These are phyloP conservation scores for Gobionotothen gibberifrons DNA, from an alignment of 2,797 vertebrate genomes.

Conservation along the genomic window DNA sequence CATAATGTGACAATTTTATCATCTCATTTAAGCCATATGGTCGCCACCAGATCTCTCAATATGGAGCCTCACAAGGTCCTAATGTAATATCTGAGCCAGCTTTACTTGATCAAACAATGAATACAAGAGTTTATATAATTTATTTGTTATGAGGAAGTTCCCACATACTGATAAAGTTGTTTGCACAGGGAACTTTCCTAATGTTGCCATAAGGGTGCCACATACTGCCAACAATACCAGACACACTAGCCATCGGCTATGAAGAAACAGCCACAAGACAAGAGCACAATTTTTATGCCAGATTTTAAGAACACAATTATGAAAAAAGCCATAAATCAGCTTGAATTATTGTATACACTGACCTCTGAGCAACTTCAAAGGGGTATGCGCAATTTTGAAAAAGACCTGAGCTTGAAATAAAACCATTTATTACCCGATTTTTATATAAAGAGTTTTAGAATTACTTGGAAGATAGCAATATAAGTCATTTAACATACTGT, in stretches of 20 bases:
- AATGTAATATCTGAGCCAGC: conserved; percentile 37
- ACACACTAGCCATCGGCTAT: conserved; percentile 35
- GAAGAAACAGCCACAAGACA: conserved; percentile 36
- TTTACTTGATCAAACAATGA: conserved; percentile 27
- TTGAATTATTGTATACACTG: conserved; percentile 42
- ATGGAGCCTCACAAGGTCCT: conserved; percentile 11
- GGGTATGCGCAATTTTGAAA: conserved; percentile 36
- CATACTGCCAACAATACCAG: conserved; percentile 57
- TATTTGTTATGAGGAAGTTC: conserved; percentile 39
- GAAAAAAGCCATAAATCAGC: conserved; percentile 58
- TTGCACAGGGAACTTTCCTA: conserved; percentile 65
- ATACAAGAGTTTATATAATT: conserved; percentile 18
- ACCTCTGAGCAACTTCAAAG: conserved; percentile 25
- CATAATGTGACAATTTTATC: conserved; percentile 23
- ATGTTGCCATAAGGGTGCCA: conserved; percentile 53
- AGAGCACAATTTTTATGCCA: conserved; percentile 70
- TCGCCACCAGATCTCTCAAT: neutral
- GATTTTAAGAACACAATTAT: conserved; percentile 21
- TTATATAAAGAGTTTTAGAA: conserved; percentile 36
- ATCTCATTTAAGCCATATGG: conserved; percentile 24
- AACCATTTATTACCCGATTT: conserved; percentile 41
- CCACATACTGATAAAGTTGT: conserved; percentile 40
- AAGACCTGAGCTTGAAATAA: conserved; percentile 9
- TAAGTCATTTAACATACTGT: conserved; percentile 23
- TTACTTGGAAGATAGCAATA: conserved; percentile 63